These are phyloP conservation scores for Sphaeramia orbicularis DNA, from an alignment of 2,797 vertebrate species.

Conservation along the genomic window DNA sequence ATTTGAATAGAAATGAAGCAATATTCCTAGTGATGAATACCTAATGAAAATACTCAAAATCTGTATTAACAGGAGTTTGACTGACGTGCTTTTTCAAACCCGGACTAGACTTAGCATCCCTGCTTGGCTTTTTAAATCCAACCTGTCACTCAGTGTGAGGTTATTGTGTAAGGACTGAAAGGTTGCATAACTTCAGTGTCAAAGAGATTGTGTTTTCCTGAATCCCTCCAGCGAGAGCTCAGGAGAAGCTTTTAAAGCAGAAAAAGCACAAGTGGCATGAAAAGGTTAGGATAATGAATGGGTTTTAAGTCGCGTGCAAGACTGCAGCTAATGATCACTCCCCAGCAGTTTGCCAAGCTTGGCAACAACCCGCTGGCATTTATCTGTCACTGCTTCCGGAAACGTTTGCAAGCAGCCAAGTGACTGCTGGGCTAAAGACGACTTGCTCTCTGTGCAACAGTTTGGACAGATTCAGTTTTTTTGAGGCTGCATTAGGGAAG, in stretches of 20 bases:
- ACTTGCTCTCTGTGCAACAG: constrained; percentile 12
- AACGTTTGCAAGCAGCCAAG: constrained; percentile 61
- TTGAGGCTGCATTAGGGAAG: constrained; percentile 10
- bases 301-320: constrained; percentile 64
- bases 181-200: constrained; percentile 28
- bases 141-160: constrained; percentile 11
- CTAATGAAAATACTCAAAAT: background rate
- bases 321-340: constrained; percentile 70
- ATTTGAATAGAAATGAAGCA: background rate
- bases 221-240: constrained; percentile 24
- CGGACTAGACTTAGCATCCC: constrained; percentile 1
- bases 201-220: constrained; percentile 27
- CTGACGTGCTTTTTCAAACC: constrained; percentile 16
- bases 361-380: constrained; percentile 68
- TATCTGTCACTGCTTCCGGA: constrained; percentile 64
- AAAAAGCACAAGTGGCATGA: constrained; percentile 39
- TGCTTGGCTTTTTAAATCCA: constrained; percentile 13
- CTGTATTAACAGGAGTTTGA: constrained; percentile 1
- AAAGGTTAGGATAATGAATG: constrained; percentile 74
- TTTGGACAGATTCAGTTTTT: constrained; percentile 24
- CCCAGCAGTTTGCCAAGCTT: constrained; percentile 61
- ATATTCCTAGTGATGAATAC: background rate
- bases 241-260: constrained; percentile 49
- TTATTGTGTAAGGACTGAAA: constrained; percentile 23
- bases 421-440: constrained; percentile 39